Base-by-base conservation (phyloP, 2,797 vertebrate species). In the Leptodactylus fallax region DNA sequence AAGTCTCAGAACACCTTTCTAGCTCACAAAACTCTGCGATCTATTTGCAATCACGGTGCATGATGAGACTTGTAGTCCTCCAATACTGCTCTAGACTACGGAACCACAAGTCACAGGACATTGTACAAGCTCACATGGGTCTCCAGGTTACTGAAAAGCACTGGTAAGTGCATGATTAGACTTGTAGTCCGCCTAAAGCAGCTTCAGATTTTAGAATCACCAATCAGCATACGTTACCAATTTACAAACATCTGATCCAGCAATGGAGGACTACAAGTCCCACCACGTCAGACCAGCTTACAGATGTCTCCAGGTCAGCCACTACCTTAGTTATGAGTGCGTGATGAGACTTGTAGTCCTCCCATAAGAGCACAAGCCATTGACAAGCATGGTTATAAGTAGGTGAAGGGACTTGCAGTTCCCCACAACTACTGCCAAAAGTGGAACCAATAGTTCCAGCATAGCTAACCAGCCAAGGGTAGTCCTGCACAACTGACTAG, bases 41-140 rank as follows among this genome's bases (percentile, higher is more conserved):
- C 2, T 1, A 25, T 65, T 67, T 0, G 25, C 36, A 36, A 25
- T 12, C 23, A 36, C 6, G 7, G 36, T 17, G 5, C 14, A 71
- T 47, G 27, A 45, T 71, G 69, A 45, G 69, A 71, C 69, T 71
- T 71, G 69, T 45, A 71, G 69, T 71, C 69, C 27, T 16, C 25
- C 69, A 7, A 27, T 13, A 16, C 11, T 65, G 12, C 65, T n/a
- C 9, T 7, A 7, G 19, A 61, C 6, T 61, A 61, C 8, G 60
- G 21, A 23, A 23, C 3, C 11, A 65, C n/a, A 65, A 65, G 9
- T 45, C 27, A 6, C 65, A 69, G 25, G 0, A 13, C 25, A 23
- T 6, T 12, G 13, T 6, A n/a, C 7, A 7, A 63, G 56, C 56
- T 58, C 14, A 63, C 21, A 23, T 9, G n/a, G n/a, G 21, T n/a